phyloP scores from a whole-genome alignment of 2,888 invertebrate genomes.

The Gandaritis pyraliata region DNA sequence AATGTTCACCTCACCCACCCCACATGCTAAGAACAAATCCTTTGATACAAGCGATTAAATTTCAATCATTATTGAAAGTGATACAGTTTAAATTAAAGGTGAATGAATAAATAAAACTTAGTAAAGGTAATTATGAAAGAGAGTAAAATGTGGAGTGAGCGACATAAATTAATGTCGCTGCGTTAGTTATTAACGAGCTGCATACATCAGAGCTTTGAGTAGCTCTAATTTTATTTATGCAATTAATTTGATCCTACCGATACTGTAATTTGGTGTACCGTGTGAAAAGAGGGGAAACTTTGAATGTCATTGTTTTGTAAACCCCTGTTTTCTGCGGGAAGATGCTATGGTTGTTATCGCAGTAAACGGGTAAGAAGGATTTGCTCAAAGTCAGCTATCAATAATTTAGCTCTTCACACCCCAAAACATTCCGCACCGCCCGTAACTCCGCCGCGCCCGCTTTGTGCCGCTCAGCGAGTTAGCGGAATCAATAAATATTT shows the following conservation, averaged over 20 bases:
- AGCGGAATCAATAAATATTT: constrained; percentile 64
- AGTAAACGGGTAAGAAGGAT: constrained; percentile 44
- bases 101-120: too few species aligned
- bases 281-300: constrained; percentile 2
- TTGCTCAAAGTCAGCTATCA: constrained; percentile 48
- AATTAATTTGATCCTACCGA: neutral
- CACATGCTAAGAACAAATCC: too few species aligned
- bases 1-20: too few species aligned
- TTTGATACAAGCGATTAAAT: too few species aligned
- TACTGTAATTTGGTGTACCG: neutral
- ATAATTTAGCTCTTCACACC: constrained; percentile 56
- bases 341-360: constrained; percentile 29
- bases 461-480: constrained; percentile 56
- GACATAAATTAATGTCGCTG: too few species aligned
- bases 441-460: constrained; percentile 38
- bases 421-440: constrained; percentile 40
- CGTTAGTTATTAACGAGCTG: too few species aligned
- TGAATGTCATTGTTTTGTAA: constrained; percentile 1
- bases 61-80: too few species aligned
- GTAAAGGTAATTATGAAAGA: too few species aligned
- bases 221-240: neutral
- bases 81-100: too few species aligned
- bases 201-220: too few species aligned
- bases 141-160: too few species aligned
- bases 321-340: neutral